phyloP scores from a whole-genome alignment of 53 echinoderm and acorn worm genomes.

The Holothuria scabra region DNA sequence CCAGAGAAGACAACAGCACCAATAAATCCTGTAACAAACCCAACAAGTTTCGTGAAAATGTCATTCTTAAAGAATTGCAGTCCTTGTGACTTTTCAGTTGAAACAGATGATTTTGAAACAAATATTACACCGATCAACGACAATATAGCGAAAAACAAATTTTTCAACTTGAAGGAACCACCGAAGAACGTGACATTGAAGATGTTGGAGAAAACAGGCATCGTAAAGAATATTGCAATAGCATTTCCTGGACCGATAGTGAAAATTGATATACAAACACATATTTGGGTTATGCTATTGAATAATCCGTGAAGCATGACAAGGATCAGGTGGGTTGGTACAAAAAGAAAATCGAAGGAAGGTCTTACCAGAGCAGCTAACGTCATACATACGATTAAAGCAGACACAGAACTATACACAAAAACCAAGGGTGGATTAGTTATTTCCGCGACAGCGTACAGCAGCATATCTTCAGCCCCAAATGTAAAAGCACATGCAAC shows the following conservation, averaged over 20 bases:
- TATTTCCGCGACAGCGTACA: not conserved
- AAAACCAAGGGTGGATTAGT: conserved; percentile 10
- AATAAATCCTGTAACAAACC: not conserved
- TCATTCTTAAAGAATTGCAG: not conserved
- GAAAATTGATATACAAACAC: not conserved
- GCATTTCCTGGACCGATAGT: conserved; percentile 30
- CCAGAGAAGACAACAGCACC: conserved; percentile 13
- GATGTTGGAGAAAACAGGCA: conserved; percentile 15
- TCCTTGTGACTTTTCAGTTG: not conserved
- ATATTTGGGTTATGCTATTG: conserved; percentile 21
- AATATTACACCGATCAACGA: conserved; percentile 11
- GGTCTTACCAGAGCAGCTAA: not conserved
- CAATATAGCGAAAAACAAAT: conserved; percentile 8
- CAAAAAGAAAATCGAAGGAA: not conserved
- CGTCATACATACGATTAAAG: not conserved
- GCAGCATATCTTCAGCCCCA: not conserved
- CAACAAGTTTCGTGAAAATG: not conserved
- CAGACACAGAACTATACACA: conserved; percentile 2
- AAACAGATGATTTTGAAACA: conserved; percentile 5
- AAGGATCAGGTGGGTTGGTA: not conserved
- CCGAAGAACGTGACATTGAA: not conserved
- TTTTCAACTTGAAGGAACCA: not conserved
- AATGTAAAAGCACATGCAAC: not conserved
- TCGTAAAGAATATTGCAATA: conserved; percentile 26
- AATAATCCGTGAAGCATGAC: conserved; percentile 5